Percentiles rank a stretch among this genome's conserved stretches.
Evolutionary conservation across 2,888 invertebrate species (phyloP).

Genomic region (Disparrhopalites patrizii): DNA sequence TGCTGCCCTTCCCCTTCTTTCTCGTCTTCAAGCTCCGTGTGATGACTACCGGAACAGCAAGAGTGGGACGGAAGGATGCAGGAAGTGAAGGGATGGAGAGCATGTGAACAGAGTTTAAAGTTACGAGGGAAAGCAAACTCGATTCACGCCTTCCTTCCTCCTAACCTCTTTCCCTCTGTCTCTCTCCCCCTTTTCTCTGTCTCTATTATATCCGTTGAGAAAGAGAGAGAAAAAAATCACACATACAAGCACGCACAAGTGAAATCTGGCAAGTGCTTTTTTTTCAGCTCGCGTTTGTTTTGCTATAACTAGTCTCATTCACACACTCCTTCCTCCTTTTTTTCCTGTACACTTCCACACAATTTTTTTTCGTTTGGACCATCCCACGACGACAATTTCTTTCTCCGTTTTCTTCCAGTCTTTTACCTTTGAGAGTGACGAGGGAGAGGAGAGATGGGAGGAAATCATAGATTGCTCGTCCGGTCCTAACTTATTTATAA

Average conservation of each 20-base stretch:
- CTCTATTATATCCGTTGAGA: not conserved
- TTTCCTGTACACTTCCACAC: not conserved
- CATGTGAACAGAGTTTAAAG: constrained; percentile 3
- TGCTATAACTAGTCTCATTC: not conserved
- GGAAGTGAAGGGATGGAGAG: not conserved
- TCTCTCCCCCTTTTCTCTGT: not conserved
- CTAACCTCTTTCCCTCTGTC: not conserved
- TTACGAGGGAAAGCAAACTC: not conserved
- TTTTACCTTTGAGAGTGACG: too few species aligned
- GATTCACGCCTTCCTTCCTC: constrained; percentile 10
- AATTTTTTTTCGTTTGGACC: too few species aligned
- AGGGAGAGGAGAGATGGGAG: too few species aligned
- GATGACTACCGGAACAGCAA: constrained; percentile 4
- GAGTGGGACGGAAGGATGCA: constrained; percentile 12
- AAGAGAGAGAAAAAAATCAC: not conserved
- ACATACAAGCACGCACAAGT: not conserved
- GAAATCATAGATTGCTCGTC: constrained; percentile 3
- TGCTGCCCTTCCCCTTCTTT: not conserved
- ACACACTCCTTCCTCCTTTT: not conserved
- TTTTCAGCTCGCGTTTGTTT: not conserved
- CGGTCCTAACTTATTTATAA: constrained; percentile 10
- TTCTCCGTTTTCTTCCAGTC: too few species aligned
- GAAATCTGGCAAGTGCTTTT: not conserved
- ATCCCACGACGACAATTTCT: too few species aligned
- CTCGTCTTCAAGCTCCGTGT: not conserved